Evolutionary conservation across 1,140 invertebrate species (phyloP), one percentile per base, ranked within the genome.

Genomic region (Centruroides sculpturatus): DNA sequence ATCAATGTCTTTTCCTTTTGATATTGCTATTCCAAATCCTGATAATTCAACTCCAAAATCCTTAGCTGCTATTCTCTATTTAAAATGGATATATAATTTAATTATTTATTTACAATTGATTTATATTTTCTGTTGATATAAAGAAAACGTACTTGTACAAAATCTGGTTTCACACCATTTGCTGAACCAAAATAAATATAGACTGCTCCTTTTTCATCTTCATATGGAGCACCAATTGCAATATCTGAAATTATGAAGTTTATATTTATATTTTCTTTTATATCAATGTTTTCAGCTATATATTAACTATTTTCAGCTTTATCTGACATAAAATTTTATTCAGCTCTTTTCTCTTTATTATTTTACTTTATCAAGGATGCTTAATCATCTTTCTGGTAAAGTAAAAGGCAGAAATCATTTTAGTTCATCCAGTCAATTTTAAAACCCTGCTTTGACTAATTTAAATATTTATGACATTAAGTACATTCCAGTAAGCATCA

Each of bases 221-320:
- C 79, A 69, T 77, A 82, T 1, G 79, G 80, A 8, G 80, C 79
- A 9, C 79, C 79, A 54, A 81, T 71, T 5, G 70, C 75, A 46
- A 77, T 65, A 68, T 78, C 77, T 79, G n/a, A 59, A n/a, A 52
- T 34, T 5, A 53, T 1, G 8, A 53, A 41, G 41, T 41, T 41
- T 41, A 41, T 5, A 6, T 41, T 2, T 41, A 23, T 23, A 23
- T 23, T 23, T 23, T 2, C 23, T 23, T 23, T 23, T 23, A 2
- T 23, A 23, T 23, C 23, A 23, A 23, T 23, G 23, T 23, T 23
- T 23, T 23, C 23, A 23, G 23, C 41, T 41, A 41, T 41, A 41
- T 41, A 41, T 41, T 6, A 41, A 41, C 8, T 3, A 41, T 8
- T 41, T 23, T 23, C 23, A 23, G 2, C 23, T 23, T 23, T 23